A percentile compares a stretch with the other conserved stretches of the same genome.
Evolutionary conservation across 2,888 invertebrate genomes (phyloP).

Genomic region (Thereva nobilitata): DNA sequence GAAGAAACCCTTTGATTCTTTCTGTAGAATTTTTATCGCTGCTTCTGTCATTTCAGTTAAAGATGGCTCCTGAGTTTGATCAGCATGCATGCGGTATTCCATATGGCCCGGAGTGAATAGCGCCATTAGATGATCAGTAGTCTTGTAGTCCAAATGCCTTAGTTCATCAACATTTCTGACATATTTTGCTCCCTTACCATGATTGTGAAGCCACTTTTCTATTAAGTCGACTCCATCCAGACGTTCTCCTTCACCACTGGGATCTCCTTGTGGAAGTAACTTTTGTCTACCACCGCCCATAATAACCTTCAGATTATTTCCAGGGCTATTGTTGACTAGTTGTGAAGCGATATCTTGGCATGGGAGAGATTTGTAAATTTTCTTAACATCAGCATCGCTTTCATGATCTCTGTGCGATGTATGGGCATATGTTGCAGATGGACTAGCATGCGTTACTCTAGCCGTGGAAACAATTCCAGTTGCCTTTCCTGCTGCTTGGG

Average conservation of each 20-base stretch:
- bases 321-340: slow-evolving; percentile 68
- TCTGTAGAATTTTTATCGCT: slow-evolving; percentile 65
- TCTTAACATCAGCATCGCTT: slow-evolving; percentile 63
- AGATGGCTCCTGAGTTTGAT: slow-evolving; percentile 62
- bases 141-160: slow-evolving; percentile 53
- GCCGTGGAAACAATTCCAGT: slow-evolving; percentile 75
- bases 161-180: slow-evolving; percentile 65
- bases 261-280: slow-evolving; percentile 65
- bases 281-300: slow-evolving; percentile 75
- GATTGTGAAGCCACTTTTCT: slow-evolving; percentile 66
- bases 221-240: slow-evolving; percentile 70
- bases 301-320: slow-evolving; percentile 71
- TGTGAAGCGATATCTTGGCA: slow-evolving; percentile 78
- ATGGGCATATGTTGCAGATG: slow-evolving; percentile 67
- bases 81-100: slow-evolving; percentile 64
- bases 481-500: slow-evolving; percentile 63
- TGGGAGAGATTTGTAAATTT: slow-evolving; percentile 57
- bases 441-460: slow-evolving; percentile 78
- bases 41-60: slow-evolving; percentile 69
- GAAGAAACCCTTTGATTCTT: slow-evolving; percentile 64
- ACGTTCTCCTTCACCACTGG: slow-evolving; percentile 61
- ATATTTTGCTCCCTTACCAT: slow-evolving; percentile 60
- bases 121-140: slow-evolving; percentile 63
- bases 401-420: slow-evolving; percentile 75
- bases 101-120: slow-evolving; percentile 62